Evolutionary conservation across 2,113 vertebrate genomes (phyloP), one percentile per base, ranked within the genome.

Genomic region (Protomyctophum bolini): DNA sequence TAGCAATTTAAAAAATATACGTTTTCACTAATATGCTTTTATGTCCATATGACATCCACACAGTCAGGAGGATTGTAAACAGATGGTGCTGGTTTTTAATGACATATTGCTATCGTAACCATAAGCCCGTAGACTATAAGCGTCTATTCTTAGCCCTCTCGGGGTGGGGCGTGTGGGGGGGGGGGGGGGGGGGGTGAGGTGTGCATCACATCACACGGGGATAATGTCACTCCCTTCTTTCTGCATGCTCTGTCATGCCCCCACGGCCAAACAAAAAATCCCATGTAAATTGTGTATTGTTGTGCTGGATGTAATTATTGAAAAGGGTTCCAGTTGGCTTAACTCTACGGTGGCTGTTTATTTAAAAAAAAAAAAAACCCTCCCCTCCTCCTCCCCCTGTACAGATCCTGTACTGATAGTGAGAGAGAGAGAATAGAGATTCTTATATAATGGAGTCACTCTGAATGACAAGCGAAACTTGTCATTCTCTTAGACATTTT

Each of bases 31-130:
- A n/a, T n/a, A 48, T 3, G 15, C 64, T 81, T 81, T 81, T 63
- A 77, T 80, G 58, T 81, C 74, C 66, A 73, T 67, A 73, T 67
- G 64, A 78, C 70, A 51, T 68, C 79, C n/a, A n/a, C n/a, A 75
- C 77, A 82, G 76, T 82, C 80, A 86, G 65, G 77, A 83, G 80
- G 69, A 88, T 80, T 83, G 15, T 52, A 83, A 88, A 80, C 86
- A 89, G 87, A 89, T 89, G 88, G 89, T n/a, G 8, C 81, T 80
- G 83, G 79, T 87, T 90, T 89, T 90, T 88, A 84, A 89, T 87
- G 88, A 85, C 85, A 89, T 89, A 88, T 91, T 87, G 79, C 81
- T 87, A 68, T 91, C 79, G 77, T 80, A 83, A 83, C 86, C 81
- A 77, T 81, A 79, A 89, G 87, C 82, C 82, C 86, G 67, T 70